These are phyloP conservation scores for Xenentodon cancila DNA, from an alignment of 2,797 vertebrate genomes.

Conservation along the genomic window DNA sequence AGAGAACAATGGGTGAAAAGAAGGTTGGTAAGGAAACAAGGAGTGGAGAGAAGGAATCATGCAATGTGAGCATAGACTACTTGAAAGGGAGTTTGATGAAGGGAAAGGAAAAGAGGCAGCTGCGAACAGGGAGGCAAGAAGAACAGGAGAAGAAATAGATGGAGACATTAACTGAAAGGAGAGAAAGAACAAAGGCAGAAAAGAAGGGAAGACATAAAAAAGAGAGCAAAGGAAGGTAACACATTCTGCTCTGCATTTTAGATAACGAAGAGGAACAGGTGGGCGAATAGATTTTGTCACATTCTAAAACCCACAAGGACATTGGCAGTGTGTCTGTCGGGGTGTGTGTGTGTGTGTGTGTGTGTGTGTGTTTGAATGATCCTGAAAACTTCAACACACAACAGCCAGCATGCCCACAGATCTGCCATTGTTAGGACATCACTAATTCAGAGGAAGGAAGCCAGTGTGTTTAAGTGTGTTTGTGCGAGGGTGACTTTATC, in stretches of 20 bases:
- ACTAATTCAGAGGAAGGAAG: conserved; percentile 35
- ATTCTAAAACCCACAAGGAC: conserved; percentile 45
- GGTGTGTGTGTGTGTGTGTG: background rate
- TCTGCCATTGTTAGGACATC: conserved; percentile 39
- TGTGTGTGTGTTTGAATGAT: background rate
- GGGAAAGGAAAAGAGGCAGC: background rate
- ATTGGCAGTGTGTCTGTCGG: conserved; percentile 5
- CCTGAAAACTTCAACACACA: conserved; percentile 2
- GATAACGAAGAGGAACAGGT: conserved; percentile 70
- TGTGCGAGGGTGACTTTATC: conserved; percentile 11
- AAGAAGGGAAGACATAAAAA: conserved; percentile 25
- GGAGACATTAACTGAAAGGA: conserved; percentile 18
- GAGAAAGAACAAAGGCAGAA: background rate
- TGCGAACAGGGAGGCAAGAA: background rate
- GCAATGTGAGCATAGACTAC: background rate
- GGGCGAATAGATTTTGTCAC: conserved; percentile 66
- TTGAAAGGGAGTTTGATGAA: background rate
- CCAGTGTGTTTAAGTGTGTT: background rate
- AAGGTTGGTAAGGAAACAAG: background rate
- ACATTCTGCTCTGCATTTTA: conserved; percentile 46
- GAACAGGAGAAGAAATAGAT: conserved; percentile 33
- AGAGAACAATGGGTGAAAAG: background rate
- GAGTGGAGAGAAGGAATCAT: background rate
- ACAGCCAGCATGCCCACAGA: conserved; percentile 22
- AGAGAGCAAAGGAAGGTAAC: conserved; percentile 21